A percentile compares a stretch with the other conserved stretches of the same genome.
Evolutionary conservation across 2,113 vertebrate genomes (phyloP).

Genomic region (Phocoena sinus): DNA sequence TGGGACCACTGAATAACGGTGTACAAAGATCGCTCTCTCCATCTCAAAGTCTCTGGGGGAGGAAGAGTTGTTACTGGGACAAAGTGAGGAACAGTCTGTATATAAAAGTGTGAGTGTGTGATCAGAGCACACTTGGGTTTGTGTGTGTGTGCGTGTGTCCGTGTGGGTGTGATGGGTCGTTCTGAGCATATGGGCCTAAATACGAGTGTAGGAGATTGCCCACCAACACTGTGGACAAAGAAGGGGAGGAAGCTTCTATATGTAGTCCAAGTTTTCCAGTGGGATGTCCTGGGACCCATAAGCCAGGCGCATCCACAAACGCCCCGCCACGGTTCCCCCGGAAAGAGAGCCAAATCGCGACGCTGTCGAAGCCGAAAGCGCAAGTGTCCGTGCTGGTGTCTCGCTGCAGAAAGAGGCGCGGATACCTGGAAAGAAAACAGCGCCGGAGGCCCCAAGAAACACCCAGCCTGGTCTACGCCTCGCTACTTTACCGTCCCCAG

Average conservation of each 20-base stretch:
- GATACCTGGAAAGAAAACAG: constrained; percentile 34
- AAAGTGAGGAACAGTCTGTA: neutral
- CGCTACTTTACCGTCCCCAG: neutral
- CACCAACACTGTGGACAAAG: neutral
- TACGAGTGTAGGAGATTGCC: neutral
- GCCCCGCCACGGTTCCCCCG: neutral
- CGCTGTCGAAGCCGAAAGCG: neutral
- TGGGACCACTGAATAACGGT: neutral
- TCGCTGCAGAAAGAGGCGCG: neutral
- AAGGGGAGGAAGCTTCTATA: neutral
- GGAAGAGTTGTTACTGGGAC: neutral
- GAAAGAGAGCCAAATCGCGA: neutral
- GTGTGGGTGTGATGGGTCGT: neutral
- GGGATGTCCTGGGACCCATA: neutral
- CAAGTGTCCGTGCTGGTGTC: neutral
- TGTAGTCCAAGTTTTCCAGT: neutral
- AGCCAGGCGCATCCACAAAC: neutral
- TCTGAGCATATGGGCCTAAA: neutral
- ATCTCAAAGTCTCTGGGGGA: constrained; percentile 5
- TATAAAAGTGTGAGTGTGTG: neutral
- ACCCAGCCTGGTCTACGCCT: neutral
- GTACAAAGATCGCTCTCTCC: neutral
- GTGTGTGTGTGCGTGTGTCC: neutral
- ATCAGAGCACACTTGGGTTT: neutral
- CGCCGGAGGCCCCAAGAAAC: neutral